These are phyloP conservation scores for Heliornis fulica DNA, from an alignment of 2,113 vertebrate species.

Conservation along the genomic window DNA sequence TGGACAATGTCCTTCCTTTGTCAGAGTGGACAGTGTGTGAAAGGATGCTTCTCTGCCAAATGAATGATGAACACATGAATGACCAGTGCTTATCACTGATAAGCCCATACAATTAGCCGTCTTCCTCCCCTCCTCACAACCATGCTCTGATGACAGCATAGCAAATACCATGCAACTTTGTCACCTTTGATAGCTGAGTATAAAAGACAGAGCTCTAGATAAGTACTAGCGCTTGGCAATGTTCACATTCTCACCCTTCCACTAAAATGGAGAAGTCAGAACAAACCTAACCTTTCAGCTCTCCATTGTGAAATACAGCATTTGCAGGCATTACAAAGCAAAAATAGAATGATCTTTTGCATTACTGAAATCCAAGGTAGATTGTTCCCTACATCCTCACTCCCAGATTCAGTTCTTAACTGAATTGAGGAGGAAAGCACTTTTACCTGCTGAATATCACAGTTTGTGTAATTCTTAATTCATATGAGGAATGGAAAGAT, in stretches of 20 bases:
- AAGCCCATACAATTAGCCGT: not conserved
- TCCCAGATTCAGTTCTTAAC: not conserved
- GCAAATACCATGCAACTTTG: not conserved
- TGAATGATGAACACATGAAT: not conserved
- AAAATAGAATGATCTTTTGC: not conserved
- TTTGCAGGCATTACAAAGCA: not conserved
- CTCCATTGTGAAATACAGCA: not conserved
- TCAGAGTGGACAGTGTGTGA: not conserved
- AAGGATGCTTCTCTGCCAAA: not conserved
- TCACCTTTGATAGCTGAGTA: not conserved
- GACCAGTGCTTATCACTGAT: conserved; percentile 23
- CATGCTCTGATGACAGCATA: not conserved
- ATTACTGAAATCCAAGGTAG: not conserved
- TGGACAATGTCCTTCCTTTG: conserved; percentile 1
- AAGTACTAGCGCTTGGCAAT: not conserved
- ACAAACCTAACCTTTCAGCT: not conserved
- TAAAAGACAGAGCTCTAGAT: not conserved
- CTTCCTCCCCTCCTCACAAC: rapidly evolving
- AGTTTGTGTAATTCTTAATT: not conserved
- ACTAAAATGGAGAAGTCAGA: not conserved
- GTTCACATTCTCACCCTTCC: not conserved
- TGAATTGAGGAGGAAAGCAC: not conserved
- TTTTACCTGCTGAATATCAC: not conserved
- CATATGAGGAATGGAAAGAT: not conserved
- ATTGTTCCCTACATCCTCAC: not conserved